These are phyloP conservation scores for Phymatocera aterrima DNA, from an alignment of 2,888 invertebrate species.

Conservation along the genomic window DNA sequence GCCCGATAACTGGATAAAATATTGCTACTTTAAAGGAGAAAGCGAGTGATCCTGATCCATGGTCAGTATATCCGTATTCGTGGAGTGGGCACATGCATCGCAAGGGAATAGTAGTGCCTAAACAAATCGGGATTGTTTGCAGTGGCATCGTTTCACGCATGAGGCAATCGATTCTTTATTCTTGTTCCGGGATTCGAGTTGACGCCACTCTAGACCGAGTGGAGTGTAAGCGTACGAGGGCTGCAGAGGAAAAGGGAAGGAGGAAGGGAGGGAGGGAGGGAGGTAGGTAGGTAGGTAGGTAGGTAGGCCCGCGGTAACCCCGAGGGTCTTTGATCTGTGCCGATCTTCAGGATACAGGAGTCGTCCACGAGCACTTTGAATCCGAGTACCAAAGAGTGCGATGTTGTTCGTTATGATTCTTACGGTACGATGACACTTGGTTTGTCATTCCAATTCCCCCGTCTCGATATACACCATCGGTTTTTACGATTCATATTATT, in stretches of 20 bases:
- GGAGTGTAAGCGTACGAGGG: slow-evolving; percentile 66
- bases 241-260: slow-evolving; percentile 49
- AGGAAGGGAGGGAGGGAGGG: slow-evolving; percentile 45
- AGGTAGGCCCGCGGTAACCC: slow-evolving; percentile 65
- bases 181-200: slow-evolving; percentile 68
- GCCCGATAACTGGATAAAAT: not conserved
- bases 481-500: slow-evolving; percentile 27
- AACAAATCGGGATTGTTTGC: slow-evolving; percentile 74
- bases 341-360: slow-evolving; percentile 60
- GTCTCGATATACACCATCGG: not conserved
- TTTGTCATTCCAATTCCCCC: slow-evolving; percentile 13
- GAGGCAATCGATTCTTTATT: slow-evolving; percentile 72
- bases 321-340: slow-evolving; percentile 71
- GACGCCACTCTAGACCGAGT: slow-evolving; percentile 73
- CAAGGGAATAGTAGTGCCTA: slow-evolving; percentile 63
- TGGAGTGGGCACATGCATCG: slow-evolving; percentile 50
- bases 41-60: not conserved
- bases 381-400: slow-evolving; percentile 41
- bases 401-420: slow-evolving; percentile 43
- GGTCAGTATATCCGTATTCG: slow-evolving; percentile 5
- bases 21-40: not conserved
- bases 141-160: slow-evolving; percentile 75
- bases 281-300: slow-evolving; percentile 56
- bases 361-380: slow-evolving; percentile 25
- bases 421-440: slow-evolving; percentile 57